phyloP scores from a whole-genome alignment of 2,888 invertebrate genomes.

The Melanophora roralis region DNA sequence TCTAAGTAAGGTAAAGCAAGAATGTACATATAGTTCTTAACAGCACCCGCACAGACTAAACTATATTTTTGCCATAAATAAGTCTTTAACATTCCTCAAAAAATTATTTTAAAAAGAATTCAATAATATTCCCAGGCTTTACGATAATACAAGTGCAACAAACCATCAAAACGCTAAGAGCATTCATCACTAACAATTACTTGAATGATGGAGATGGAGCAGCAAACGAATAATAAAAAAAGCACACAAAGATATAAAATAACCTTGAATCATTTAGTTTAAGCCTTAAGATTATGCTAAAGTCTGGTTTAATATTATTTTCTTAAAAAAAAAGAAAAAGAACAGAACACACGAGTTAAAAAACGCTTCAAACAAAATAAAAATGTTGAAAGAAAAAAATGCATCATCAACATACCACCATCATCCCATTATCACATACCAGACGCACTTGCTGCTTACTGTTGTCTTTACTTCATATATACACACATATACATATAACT shows the following conservation, averaged over 20 bases:
- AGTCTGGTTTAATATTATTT: background rate
- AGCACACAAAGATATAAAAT: conserved; percentile 39
- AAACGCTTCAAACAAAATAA: conserved; percentile 44
- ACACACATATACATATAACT: no score
- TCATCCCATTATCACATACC: conserved; percentile 65
- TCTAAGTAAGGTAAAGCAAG: no score
- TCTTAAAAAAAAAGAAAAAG: background rate
- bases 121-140: conserved; percentile 54
- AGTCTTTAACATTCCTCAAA: conserved; percentile 13
- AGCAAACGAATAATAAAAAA: background rate
- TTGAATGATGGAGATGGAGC: conserved; percentile 35
- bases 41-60: conserved; percentile 42
- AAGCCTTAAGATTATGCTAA: conserved; percentile 44
- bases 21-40: background rate
- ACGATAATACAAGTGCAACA: conserved; percentile 54
- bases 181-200: conserved; percentile 61
- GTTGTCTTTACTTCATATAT: conserved; percentile 20
- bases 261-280: conserved; percentile 61
- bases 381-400: conserved; percentile 50
- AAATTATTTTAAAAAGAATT: conserved; percentile 29
- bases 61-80: background rate
- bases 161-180: conserved; percentile 54
- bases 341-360: background rate
- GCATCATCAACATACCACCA: conserved; percentile 62
- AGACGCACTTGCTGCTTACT: conserved; percentile 61